Evolutionary conservation across 2,113 vertebrate genomes (phyloP).

Genomic region (Acrocephalus arundinaceus): DNA sequence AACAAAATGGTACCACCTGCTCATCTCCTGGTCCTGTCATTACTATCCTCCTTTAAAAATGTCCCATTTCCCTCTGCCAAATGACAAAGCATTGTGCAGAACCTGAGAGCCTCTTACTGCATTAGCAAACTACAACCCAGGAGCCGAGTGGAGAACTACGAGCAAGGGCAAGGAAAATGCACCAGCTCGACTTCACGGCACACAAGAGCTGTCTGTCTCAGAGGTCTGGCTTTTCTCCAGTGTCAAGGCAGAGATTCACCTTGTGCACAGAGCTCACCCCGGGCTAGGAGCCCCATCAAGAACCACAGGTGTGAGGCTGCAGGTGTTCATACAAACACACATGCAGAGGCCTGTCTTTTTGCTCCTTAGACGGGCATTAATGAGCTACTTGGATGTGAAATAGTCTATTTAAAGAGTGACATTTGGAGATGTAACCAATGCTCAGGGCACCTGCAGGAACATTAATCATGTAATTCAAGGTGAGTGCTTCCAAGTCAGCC

Average conservation of each 20-base stretch:
- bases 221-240: not conserved
- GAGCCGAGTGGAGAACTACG: not conserved
- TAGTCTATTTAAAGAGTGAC: constrained; percentile 33
- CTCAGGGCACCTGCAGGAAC: constrained; percentile 1
- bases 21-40: not conserved
- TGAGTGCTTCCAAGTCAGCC: not conserved
- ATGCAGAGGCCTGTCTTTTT: not conserved
- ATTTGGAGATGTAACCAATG: constrained; percentile 19
- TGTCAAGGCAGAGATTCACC: not conserved
- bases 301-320: not conserved
- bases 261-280: accelerated
- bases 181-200: not conserved
- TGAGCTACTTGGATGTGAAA: not conserved
- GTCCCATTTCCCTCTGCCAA: not conserved
- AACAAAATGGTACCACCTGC: not conserved
- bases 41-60: not conserved
- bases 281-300: not conserved
- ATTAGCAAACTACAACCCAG: not conserved
- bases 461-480: constrained; percentile 17
- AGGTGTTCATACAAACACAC: not conserved
- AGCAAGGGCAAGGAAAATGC: not conserved
- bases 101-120: not conserved
- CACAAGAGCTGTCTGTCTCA: accelerated
- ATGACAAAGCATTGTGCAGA: not conserved
- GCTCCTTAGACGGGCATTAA: not conserved